Evolutionary conservation across 2,888 invertebrate genomes (phyloP), one percentile per base, ranked within the genome.

Genomic region (Tetrapedia diversipes): DNA sequence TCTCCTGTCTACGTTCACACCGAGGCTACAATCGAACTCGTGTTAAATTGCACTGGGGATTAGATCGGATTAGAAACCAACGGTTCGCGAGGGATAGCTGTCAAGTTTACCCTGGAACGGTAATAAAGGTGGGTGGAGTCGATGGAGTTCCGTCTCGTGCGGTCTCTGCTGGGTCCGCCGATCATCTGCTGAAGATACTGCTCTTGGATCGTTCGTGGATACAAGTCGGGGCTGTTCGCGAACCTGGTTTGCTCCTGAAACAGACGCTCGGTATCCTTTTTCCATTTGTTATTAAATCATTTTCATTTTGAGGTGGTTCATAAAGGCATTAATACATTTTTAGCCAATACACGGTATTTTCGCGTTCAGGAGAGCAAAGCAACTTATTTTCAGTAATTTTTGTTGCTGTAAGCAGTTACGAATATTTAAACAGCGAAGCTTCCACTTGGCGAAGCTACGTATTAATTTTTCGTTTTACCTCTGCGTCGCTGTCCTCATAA

Each of bases 401-500:
- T n/a, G n/a, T n/a, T n/a, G n/a, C n/a, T n/a, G n/a, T n/a, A n/a
- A n/a, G n/a, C n/a, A 11, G 11, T 29, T 11, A 6, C 2, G 6
- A 29, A 32, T n/a, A 29, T 11, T 53, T 19, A 19, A 34, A 1
- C 2, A 8, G 8, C n/a, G 10, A 51, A 19, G 14, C n/a, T 32
- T 47, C 16, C 7, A 19, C 6, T 27, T 24, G 4, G 6, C 19
- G 19, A 4, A 66, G 45, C 59, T 57, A 16, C 22, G 29, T 56
- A 66, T 45, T 45, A 24, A 57, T 43, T 22, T 53, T 45, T 43
- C 41, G 51, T 64, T 63, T 56, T 90, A 91, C 91, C 91, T 91
- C 91, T 45, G 86, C 87, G 64, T 91, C 91, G 80, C 90, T 91
- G 64, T 91, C 90, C 29, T 90, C 90, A 63, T 87, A 89, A 82